Evolutionary conservation across 2,797 vertebrate genomes (phyloP).

Genomic region (Thalassophryne amazonica): DNA sequence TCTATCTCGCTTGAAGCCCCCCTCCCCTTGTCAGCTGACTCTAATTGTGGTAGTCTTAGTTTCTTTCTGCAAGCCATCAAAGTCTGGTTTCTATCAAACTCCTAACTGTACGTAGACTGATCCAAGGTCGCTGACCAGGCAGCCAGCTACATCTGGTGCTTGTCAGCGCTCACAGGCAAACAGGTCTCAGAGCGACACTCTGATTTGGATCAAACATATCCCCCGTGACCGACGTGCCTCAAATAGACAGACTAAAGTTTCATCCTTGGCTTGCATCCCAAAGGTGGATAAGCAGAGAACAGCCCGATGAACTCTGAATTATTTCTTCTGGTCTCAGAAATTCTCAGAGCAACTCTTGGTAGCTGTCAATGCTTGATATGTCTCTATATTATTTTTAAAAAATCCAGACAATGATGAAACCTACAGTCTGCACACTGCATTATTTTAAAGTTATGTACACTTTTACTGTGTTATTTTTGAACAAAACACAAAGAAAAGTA

Average conservation of each 20-base stretch:
- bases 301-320: background rate
- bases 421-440: background rate
- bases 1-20: constrained; percentile 26
- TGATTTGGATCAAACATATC: constrained; percentile 14
- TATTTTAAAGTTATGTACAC: background rate
- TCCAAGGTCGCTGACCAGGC: constrained; percentile 24
- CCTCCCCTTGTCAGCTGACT: constrained; percentile 31
- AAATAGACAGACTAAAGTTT: constrained; percentile 22
- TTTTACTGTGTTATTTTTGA: too few species aligned
- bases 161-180: constrained; percentile 22
- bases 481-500: too few species aligned
- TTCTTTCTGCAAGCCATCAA: constrained; percentile 45
- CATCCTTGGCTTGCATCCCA: constrained; percentile 11
- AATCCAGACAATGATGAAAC: too few species aligned
- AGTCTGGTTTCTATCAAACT: constrained; percentile 51
- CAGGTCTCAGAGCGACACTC: constrained; percentile 30
- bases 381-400: too few species aligned
- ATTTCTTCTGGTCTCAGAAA: constrained; percentile 2
- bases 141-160: constrained; percentile 36
- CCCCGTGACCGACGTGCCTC: constrained; percentile 13
- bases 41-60: constrained; percentile 43
- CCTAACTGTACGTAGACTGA: constrained; percentile 13
- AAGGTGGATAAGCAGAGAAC: constrained; percentile 23
- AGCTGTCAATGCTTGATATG: constrained; percentile 1
- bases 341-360: too few species aligned